Evolutionary conservation across 2,113 vertebrate genomes (phyloP), one percentile per base, ranked within the genome.

Genomic region (Apaloderma vittatum): DNA sequence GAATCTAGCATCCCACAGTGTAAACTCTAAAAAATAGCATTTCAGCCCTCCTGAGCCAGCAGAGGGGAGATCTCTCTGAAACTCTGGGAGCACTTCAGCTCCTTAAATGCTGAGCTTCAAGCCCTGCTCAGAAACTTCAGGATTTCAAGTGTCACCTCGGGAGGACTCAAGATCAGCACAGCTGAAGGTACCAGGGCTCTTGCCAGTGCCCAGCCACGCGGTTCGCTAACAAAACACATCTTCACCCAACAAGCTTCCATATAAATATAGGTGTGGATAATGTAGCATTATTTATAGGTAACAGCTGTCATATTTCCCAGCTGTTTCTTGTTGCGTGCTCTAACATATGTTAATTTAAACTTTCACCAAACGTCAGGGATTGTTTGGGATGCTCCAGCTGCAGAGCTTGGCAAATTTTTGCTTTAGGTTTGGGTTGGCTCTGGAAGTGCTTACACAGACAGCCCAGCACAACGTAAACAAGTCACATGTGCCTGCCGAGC

Each of bases 311-410:
- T 73, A 85, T 72, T 94, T 90, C 91, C 94, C 96, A 96, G 94
- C 90, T 96, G 95, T 93, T 96, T 95, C 70, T 93, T 82, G 87
- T 82, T 96, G 87, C 62, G 70, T 96, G 71, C 58, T 93, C 6
- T 57, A 95, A 96, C 93, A 96, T 88, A 96, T 96, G 95, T 96
- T 96, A 96, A 96, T 95, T 91, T 96, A 96, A 97, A 95, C 93
- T 93, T 95, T 66, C 84, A 93, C 95, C 96, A 90, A 93, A 83
- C 92, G 88, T 78, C 94, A 90, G 21, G 77, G 83, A 91, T 92
- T 96, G 93, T 85, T 86, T 95, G 70, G 63, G 61, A 55, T 70
- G 43, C 51, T 94, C 71, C 86, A 96, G 90, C 95, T 96, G 87
- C 94, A 96, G 40, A 40, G 81, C 92, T 79, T 85, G 72, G 88